A percentile compares a stretch with the other conserved stretches of the same genome.
phyloP scores from a whole-genome alignment of 2,888 invertebrate genomes.

The Netelia inedita region DNA sequence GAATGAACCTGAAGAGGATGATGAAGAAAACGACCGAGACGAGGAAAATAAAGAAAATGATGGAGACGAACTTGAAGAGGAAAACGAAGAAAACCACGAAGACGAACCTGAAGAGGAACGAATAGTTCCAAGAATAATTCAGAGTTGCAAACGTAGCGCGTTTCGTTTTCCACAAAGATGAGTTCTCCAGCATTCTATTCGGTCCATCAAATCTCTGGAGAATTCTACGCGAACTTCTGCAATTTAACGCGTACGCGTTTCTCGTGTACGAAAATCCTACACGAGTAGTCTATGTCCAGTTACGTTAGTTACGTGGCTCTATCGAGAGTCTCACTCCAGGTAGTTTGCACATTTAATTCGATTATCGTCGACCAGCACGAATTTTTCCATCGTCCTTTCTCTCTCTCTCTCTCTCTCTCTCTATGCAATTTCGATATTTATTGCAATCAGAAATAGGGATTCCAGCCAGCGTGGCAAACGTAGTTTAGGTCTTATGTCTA shows the following conservation, averaged over 20 bases:
- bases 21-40: conserved; percentile 8
- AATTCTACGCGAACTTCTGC: neutral
- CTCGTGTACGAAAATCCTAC: conserved; percentile 18
- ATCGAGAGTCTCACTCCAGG: conserved; percentile 5
- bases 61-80: neutral
- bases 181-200: neutral
- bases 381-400: conserved; percentile 17
- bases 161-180: neutral
- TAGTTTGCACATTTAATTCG: conserved; percentile 60
- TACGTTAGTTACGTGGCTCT: conserved; percentile 12
- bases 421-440: too few species aligned
- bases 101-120: neutral
- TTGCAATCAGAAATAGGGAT: too few species aligned
- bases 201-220: neutral
- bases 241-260: neutral
- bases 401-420: conserved; percentile 15
- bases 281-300: conserved; percentile 19
- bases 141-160: neutral
- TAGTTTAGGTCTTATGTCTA: too few species aligned
- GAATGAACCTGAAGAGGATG: neutral
- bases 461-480: too few species aligned
- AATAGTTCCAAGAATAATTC: neutral
- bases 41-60: neutral
- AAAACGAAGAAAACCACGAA: neutral
- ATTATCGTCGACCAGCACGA: conserved; percentile 46